Evolutionary conservation across 2,888 invertebrate genomes (phyloP), one percentile per base, ranked within the genome.

Genomic region (Drosophila kuntzei): DNA sequence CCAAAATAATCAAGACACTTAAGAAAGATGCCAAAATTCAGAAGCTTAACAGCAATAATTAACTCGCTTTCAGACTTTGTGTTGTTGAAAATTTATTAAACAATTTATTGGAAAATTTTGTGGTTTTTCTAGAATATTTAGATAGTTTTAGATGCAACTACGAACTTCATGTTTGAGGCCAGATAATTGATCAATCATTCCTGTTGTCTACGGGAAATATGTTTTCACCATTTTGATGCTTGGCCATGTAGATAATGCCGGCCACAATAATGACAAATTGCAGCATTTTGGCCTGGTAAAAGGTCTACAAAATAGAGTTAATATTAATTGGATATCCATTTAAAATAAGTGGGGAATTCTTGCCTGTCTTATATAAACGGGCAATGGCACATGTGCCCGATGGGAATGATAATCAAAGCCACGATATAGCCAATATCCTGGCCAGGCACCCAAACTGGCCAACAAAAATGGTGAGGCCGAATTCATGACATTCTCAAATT

Each of bases 221-320:
- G 4, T 57, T 36, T 36, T 46, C 44, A 9, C 36, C 65, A 7
- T 34, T 49, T 8, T 77, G 49, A 20, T 63, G 75, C 5, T 72
- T 70, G n/a, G 76, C 12, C 5, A 88, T 66, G 12, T 57, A 54
- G 12, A 71, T 22, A 4, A 89, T 73, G 0, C 90, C 89, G 4
- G 80, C 63, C 34, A 76, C 3, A n/a, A 90, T 70, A 3, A 89
- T 86, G 14, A 65, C 41, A 9, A 89, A 47, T 37, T 90, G 88
- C 55, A 89, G 29, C 2, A 79, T n/a, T 18, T 89, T 89, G 1
- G 89, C 89, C 44, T 89, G 90, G 20, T 79, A 87, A 39, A 84
- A 90, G 1, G 89, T 90, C 90, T 90, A 37, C 1, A 8, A 46
- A 8, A 1, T 1, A 27, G 3, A 29, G 14, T 1, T 2, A n/a